These are phyloP conservation scores for Saccopteryx bilineata DNA, from an alignment of 2,113 vertebrate species.

Conservation along the genomic window DNA sequence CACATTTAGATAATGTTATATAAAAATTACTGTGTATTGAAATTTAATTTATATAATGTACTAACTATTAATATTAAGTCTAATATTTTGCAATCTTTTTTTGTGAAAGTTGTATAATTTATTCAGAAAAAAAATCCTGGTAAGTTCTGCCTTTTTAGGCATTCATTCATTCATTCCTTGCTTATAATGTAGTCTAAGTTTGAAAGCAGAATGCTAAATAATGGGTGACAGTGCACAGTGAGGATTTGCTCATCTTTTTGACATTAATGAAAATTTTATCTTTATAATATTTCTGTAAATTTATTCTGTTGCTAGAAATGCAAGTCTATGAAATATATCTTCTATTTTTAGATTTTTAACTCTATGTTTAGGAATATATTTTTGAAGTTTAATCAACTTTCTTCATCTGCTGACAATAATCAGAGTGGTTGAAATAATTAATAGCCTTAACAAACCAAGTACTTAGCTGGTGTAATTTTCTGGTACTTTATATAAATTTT, in stretches of 20 bases:
- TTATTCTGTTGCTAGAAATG: conserved; percentile 58
- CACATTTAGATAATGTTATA: background rate
- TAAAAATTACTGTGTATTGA: background rate
- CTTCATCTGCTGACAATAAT: conserved; percentile 68
- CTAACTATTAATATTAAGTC: background rate
- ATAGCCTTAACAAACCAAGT: conserved; percentile 34
- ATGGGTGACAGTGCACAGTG: background rate
- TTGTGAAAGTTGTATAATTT: background rate
- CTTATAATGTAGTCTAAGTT: background rate
- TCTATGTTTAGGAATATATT: conserved; percentile 64
- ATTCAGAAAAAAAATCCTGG: background rate
- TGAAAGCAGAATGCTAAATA: conserved; percentile 43
- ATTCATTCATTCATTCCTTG: background rate
- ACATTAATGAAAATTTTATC: conserved; percentile 67
- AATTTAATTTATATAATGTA: background rate
- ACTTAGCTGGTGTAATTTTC: conserved; percentile 17
- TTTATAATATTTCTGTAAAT: conserved; percentile 58
- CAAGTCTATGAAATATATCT: conserved; percentile 57
- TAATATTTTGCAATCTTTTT: background rate
- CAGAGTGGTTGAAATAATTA: conserved; percentile 61
- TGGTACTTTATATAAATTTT: background rate
- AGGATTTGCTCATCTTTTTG: conserved; percentile 66
- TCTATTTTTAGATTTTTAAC: conserved; percentile 70
- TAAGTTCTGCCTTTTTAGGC: background rate
- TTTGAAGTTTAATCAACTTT: conserved; percentile 70